phyloP scores from a whole-genome alignment of 2,797 vertebrate species.

The Periparus ater region DNA sequence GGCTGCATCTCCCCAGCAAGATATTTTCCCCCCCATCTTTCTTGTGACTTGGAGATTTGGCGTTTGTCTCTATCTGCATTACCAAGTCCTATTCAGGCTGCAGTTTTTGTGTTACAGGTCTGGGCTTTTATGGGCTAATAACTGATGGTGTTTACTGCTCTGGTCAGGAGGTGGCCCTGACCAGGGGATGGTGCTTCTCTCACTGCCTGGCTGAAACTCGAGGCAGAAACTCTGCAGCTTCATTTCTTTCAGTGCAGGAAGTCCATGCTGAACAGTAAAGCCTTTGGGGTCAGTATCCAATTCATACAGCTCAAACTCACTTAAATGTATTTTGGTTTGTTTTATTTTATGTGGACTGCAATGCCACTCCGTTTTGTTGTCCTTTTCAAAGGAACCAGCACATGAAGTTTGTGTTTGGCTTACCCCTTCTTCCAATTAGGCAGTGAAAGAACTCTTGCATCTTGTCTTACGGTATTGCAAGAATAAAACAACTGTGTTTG shows the following conservation, averaged over 20 bases:
- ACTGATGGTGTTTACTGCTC: not conserved
- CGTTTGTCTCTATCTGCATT: not conserved
- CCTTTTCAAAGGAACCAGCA: not conserved
- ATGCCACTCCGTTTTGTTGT: not conserved
- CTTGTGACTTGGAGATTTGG: not conserved
- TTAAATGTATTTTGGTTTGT: not conserved
- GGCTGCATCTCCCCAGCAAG: not conserved
- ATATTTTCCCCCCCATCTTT: not conserved
- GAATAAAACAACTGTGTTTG: not conserved
- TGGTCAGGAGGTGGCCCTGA: not conserved
- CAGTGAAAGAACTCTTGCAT: not conserved
- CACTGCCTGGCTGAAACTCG: fast-evolving
- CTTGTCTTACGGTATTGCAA: fast-evolving
- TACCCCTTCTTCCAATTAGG: not conserved
- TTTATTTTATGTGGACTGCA: not conserved
- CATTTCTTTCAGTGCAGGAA: not conserved
- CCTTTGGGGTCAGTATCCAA: not conserved
- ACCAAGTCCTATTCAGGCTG: not conserved
- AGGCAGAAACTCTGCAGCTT: not conserved
- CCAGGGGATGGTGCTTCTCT: not conserved
- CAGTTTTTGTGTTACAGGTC: not conserved
- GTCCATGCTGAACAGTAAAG: not conserved
- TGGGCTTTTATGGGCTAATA: not conserved
- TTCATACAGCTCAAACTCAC: not conserved
- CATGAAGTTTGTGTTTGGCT: not conserved